Evolutionary conservation across 2,888 invertebrate species (phyloP).

Genomic region (Teinopalpus imperialis): DNA sequence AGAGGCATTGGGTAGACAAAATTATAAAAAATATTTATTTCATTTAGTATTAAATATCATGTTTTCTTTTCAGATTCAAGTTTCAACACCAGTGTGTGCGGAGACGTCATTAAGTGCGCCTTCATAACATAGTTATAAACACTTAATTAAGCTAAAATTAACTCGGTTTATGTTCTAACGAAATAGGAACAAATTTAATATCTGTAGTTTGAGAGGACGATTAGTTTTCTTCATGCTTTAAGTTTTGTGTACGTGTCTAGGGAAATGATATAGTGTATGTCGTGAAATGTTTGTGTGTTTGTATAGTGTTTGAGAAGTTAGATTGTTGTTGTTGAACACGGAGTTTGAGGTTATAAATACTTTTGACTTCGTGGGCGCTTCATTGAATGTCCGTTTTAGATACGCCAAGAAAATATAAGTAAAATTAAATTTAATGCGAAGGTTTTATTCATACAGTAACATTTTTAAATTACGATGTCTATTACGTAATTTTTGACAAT

Average conservation of each 20-base stretch:
- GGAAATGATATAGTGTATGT: conserved; percentile 5
- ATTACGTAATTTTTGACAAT: neutral
- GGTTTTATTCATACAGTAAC: too few relatives aligned
- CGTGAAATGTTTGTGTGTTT: conserved; percentile 39
- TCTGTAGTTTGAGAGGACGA: conserved; percentile 65
- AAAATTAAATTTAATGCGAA: too few relatives aligned
- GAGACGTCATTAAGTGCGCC: conserved; percentile 65
- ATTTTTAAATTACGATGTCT: too few relatives aligned
- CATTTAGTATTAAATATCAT: neutral
- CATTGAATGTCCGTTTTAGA: too few relatives aligned
- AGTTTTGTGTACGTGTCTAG: conserved; percentile 54
- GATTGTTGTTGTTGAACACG: neutral
- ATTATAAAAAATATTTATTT: too few relatives aligned
- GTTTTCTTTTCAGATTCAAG: conserved; percentile 52
- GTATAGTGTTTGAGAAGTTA: conserved; percentile 22
- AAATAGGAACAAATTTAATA: conserved; percentile 76
- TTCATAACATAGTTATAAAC: conserved; percentile 67
- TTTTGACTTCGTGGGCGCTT: conserved; percentile 35
- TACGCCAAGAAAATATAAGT: too few relatives aligned
- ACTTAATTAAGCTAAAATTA: conserved; percentile 61
- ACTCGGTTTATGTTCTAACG: conserved; percentile 57
- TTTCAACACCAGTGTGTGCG: conserved; percentile 53
- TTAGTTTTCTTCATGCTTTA: conserved; percentile 74
- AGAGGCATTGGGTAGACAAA: too few relatives aligned
- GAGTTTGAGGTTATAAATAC: conserved; percentile 17